Conservation (phyloP, 2,797 vertebrate genomes). For the Cossypha heuglini region DNA sequence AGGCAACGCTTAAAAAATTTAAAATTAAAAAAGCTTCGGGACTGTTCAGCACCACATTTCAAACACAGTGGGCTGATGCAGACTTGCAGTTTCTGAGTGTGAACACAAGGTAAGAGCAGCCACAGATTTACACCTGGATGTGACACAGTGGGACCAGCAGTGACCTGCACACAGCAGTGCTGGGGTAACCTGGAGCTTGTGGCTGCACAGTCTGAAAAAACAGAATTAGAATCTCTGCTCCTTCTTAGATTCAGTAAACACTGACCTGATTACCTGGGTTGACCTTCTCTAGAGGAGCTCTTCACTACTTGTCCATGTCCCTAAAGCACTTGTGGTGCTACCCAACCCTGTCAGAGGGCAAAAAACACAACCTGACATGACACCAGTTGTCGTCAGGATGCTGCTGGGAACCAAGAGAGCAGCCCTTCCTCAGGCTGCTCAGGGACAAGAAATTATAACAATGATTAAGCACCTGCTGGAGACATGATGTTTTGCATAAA, state of each 20-base stretch:
- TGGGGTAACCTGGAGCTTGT: not conserved
- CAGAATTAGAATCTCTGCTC: not conserved
- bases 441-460: too few relatives aligned
- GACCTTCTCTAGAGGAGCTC: not conserved
- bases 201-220: not conserved
- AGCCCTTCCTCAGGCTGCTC: too few relatives aligned
- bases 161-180: not conserved
- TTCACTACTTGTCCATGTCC: fast-evolving
- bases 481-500: too few relatives aligned
- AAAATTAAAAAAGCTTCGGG: not conserved
- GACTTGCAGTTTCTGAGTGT: not conserved
- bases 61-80: not conserved
- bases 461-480: too few relatives aligned
- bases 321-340: not conserved
- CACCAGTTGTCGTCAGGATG: not conserved
- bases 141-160: not conserved
- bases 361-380: not conserved
- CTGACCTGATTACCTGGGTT: not conserved
- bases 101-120: not conserved
- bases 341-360: not conserved
- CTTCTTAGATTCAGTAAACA: not conserved
- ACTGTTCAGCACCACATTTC: not conserved
- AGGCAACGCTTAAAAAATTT: not conserved
- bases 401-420: too few relatives aligned
- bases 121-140: not conserved